phyloP scores from a whole-genome alignment of 2,113 vertebrate genomes.

The Petroica traversi region DNA sequence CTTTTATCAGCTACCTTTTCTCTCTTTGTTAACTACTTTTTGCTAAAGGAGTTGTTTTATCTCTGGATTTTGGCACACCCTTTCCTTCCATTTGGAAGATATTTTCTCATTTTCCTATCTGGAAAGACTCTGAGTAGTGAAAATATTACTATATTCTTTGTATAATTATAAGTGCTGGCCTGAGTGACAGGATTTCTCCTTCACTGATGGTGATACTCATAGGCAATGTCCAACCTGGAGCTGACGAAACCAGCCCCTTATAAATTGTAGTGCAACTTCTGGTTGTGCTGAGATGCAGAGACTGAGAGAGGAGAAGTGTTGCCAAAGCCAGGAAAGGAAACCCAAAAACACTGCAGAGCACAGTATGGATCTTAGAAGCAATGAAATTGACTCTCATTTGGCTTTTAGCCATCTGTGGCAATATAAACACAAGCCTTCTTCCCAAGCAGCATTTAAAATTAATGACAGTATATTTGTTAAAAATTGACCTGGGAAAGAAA shows the following conservation, averaged over 20 bases:
- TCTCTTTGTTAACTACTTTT: not conserved
- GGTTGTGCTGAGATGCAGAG: not conserved
- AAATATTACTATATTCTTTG: not conserved
- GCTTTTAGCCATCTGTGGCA: not conserved
- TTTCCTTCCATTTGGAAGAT: not conserved
- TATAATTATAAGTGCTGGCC: not conserved
- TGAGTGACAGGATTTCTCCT: not conserved
- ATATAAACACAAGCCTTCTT: not conserved
- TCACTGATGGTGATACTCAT: not conserved
- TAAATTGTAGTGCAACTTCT: not conserved
- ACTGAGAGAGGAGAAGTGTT: not conserved
- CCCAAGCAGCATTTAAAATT: not conserved
- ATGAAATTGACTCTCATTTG: not conserved
- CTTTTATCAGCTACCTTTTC: not conserved
- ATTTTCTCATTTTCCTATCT: not conserved
- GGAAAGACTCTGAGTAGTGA: fast-evolving
- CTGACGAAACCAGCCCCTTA: not conserved
- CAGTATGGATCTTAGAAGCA: not conserved
- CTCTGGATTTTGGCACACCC: not conserved
- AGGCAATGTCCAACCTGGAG: not conserved
- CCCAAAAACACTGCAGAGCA: not conserved
- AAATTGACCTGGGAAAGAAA: not conserved
- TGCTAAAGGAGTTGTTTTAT: not conserved
- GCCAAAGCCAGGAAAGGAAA: not conserved
- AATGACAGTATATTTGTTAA: not conserved